phyloP scores from a whole-genome alignment of 1,140 invertebrate species.

The Tachypleus tridentatus region DNA sequence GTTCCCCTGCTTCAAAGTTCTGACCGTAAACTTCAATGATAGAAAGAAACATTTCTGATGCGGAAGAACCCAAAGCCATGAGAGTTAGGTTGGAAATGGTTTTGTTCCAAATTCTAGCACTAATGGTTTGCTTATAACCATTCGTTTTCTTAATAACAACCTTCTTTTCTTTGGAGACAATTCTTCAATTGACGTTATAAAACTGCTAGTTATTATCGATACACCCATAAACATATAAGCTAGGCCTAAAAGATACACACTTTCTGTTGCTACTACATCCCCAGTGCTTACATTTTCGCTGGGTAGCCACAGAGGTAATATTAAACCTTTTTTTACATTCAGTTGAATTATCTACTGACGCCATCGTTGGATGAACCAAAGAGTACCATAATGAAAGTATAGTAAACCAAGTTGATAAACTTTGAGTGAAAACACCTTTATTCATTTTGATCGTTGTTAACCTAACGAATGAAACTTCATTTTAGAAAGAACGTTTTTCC shows the following conservation, averaged over 20 bases:
- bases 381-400: too few relatives aligned
- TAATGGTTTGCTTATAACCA: conserved; percentile 70
- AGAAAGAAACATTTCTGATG: conserved; percentile 92
- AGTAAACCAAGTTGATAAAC: too few relatives aligned
- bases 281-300: conserved; percentile 46
- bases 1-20: conserved; percentile 84
- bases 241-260: conserved; percentile 77
- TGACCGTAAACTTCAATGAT: conserved; percentile 94
- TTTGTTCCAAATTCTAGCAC: conserved; percentile 73
- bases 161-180: conserved; percentile 91
- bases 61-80: conserved; percentile 96
- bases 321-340: conserved; percentile 58
- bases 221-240: conserved; percentile 95
- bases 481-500: too few relatives aligned
- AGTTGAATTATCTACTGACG: not conserved
- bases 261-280: conserved; percentile 59
- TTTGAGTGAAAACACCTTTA: too few relatives aligned
- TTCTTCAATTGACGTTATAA: conserved; percentile 99
- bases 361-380: too few relatives aligned
- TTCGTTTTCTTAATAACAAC: conserved; percentile 60
- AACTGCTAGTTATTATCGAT: conserved; percentile 93
- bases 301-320: conserved; percentile 71
- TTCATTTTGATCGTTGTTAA: too few relatives aligned
- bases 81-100: conserved; percentile 97
- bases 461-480: too few relatives aligned